Base-by-base conservation (phyloP, 2,113 vertebrate genomes). In the Zosterops pallidus region DNA sequence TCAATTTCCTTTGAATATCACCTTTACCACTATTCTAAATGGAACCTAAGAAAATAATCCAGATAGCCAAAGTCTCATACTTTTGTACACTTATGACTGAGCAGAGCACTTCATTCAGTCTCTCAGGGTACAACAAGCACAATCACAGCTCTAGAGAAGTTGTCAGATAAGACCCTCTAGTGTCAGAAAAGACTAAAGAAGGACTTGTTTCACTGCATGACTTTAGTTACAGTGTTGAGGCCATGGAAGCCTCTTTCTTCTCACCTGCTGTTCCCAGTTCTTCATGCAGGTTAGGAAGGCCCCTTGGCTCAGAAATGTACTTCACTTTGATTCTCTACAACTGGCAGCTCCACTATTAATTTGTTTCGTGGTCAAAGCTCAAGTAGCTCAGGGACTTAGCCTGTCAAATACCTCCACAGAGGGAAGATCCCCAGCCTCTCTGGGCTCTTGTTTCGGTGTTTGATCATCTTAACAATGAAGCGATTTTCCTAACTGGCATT, bases 401-500 rank as follows among this genome's bases (percentile, higher is more conserved):
- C 55, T 37, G 8, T 10, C 49, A 80, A 67, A 52, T 22, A 33
- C 5, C 8, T 24, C 15, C 33, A 35, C 1, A 4, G 12, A 17
- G 2, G 3, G 55, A 53, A 11, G 20, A 2, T 83, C n/a, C 53
- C 3, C 28, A 37, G n/a, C 22, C 16, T 39, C 47, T n/a, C 35
- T 6, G 10, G 9, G 11, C 2, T 12, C 22, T 10, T 0, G 0
- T 39, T 57, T 47, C 67, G 64, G 18, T 10, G 8, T 42, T 5
- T 15, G 7, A 47, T 28, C 23, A 39, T 33, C 35, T 35, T 53
- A 23, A 21, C 0, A 0, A 39, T 1, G 0, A 41, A 65, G 26
- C 14, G 0, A 37, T 56, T 89, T 64, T 31, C 44, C 65, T 25
- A 20, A 55, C 3, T 4, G 5, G 8, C 62, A 42, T 18, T 41